Conservation (phyloP, 23 tunicate species). For the Halocynthia roretzi region DNA sequence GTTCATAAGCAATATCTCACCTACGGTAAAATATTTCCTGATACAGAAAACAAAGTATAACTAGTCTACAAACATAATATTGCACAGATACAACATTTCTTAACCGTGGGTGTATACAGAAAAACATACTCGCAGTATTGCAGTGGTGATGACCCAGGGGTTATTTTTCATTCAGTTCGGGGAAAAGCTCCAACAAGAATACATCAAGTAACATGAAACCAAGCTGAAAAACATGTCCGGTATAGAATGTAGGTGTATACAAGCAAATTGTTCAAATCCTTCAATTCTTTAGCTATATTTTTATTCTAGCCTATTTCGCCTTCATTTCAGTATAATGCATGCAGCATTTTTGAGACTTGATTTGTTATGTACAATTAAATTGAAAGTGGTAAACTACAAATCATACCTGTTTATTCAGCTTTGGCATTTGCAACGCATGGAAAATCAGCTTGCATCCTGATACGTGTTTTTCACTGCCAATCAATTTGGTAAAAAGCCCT, state of each 20-base stretch:
- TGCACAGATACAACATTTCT: too few species aligned
- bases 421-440: slow-evolving; percentile 62
- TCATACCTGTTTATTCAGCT: slow-evolving; percentile 71
- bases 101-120: too few species aligned
- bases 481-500: slow-evolving; percentile 29
- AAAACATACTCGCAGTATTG: neutral
- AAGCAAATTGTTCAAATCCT: too few species aligned
- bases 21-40: too few species aligned
- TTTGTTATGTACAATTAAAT: neutral
- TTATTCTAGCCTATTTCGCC: too few species aligned
- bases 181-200: slow-evolving; percentile 61
- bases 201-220: slow-evolving; percentile 68
- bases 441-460: slow-evolving; percentile 60
- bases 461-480: slow-evolving; percentile 66
- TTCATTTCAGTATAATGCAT: too few species aligned
- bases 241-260: neutral
- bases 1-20: too few species aligned
- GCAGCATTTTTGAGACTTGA: neutral
- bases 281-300: neutral
- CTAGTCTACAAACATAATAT: too few species aligned
- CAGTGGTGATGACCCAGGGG: neutral
- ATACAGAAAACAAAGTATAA: too few species aligned
- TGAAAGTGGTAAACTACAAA: neutral
- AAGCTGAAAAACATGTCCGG: slow-evolving; percentile 28
- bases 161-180: slow-evolving; percentile 37